Percentiles rank a stretch among this genome's conserved stretches.
phyloP scores from a whole-genome alignment of 2,113 vertebrate species.

The Eolophus roseicapilla region DNA sequence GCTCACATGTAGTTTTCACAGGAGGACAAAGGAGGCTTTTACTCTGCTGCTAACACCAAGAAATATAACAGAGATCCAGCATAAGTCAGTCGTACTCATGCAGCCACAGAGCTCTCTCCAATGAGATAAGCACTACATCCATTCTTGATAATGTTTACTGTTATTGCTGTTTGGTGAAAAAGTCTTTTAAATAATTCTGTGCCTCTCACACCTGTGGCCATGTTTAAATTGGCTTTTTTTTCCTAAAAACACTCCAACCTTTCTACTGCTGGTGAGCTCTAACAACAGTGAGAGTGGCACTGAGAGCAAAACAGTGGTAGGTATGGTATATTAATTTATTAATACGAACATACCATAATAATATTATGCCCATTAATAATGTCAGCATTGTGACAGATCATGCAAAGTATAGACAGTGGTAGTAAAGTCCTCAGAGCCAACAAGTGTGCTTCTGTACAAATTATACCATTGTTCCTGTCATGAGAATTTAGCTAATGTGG shows the following conservation, averaged over 20 bases:
- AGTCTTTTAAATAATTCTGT: not conserved
- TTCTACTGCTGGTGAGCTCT: not conserved
- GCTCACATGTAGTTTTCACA: not conserved
- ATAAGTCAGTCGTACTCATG: accelerated
- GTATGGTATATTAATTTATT: not conserved
- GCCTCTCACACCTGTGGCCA: not conserved
- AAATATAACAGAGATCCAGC: not conserved
- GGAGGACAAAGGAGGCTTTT: not conserved
- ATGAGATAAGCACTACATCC: not conserved
- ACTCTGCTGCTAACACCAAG: not conserved
- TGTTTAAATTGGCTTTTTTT: not conserved
- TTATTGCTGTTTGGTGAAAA: not conserved
- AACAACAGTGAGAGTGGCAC: not conserved
- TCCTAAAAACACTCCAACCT: not conserved
- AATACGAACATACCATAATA: not conserved
- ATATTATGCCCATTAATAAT: not conserved
- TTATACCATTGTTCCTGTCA: not conserved
- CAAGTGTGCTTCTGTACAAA: not conserved
- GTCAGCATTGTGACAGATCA: not conserved
- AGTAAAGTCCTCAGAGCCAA: not conserved
- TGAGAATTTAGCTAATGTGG: not conserved
- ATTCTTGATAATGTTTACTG: not conserved
- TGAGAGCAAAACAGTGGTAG: not conserved
- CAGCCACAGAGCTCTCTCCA: not conserved
- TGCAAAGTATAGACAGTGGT: not conserved